phyloP scores from a whole-genome alignment of 2,888 invertebrate genomes.

The Neria commutata region DNA sequence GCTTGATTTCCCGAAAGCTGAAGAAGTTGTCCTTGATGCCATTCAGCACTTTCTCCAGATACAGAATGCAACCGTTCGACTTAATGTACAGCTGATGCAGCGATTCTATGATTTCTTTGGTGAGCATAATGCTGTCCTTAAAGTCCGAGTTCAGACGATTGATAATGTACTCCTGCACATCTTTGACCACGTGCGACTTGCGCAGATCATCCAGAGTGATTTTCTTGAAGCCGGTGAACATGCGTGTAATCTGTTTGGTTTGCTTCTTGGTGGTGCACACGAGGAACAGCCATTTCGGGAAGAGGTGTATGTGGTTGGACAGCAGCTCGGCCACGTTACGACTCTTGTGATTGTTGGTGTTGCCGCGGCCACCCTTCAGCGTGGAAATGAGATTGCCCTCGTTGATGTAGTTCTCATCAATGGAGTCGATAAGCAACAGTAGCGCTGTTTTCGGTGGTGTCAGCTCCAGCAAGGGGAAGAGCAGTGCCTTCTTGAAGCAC shows the following conservation, averaged over 20 bases:
- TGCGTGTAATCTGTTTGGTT: conserved; percentile 79
- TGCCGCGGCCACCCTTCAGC: conserved; percentile 60
- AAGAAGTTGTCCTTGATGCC: conserved; percentile 94
- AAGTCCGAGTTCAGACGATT: conserved; percentile 89
- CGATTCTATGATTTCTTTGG: conserved; percentile 90
- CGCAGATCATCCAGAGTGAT: conserved; percentile 89
- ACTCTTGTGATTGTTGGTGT: conserved; percentile 61
- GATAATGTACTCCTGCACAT: conserved; percentile 94
- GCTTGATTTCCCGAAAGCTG: conserved; percentile 85
- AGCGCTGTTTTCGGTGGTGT: conserved; percentile 85
- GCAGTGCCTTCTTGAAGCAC: conserved; percentile 84
- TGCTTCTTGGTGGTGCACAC: conserved; percentile 88
- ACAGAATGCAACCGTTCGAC: conserved; percentile 90
- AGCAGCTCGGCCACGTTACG: conserved; percentile 82
- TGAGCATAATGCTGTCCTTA: conserved; percentile 82
- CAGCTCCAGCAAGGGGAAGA: conserved; percentile 85
- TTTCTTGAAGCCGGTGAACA: conserved; percentile 89
- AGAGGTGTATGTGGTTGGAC: conserved; percentile 85
- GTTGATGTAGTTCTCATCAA: conserved; percentile 78
- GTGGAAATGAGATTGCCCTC: conserved; percentile 66
- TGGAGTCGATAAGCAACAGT: conserved; percentile 88
- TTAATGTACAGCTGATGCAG: conserved; percentile 94
- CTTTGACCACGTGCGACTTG: conserved; percentile 87
- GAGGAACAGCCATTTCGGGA: conserved; percentile 91
- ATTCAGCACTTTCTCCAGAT: conserved; percentile 86